Evolutionary conservation across 2,113 vertebrate species (phyloP), one percentile per base, ranked within the genome.

Genomic region (Seriola aureovittata): DNA sequence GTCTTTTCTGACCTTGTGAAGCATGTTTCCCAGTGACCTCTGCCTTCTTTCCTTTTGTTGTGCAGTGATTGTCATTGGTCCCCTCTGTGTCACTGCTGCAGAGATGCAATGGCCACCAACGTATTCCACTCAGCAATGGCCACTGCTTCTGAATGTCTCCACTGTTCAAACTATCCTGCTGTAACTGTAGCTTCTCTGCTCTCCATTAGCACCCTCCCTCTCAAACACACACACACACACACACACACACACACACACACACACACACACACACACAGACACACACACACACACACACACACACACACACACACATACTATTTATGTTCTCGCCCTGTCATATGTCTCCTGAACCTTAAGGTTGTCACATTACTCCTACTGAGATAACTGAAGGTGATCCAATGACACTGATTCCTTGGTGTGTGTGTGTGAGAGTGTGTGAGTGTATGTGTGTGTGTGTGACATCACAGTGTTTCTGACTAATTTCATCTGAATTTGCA

Each of bases 291-390:
- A 65, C 62, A 63, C 77, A 63, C 77, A 65, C 69, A 70, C 79
- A 62, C 63, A 62, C 67, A 69, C 73, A 67, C 66, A 65, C 62
- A 67, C 77, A 66, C 77, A 68, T 65, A 73, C 62, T 80, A 42
- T 32, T 72, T 70, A 50, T 80, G 84, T 85, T 91, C 79, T 81
- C 78, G 17, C 85, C 83, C 38, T 69, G 54, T 42, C 67, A 78
- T 77, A 32, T 42, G 25, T 32, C 54, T 62, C 67, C 64, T 12
- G 36, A 65, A 68, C 67, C 74, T 77, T 64, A 38, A 66, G 55
- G 84, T 90, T 92, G 85, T 94, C 92, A 90, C 62, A 62, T 93
- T 88, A 75, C 90, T 91, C 71, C 71, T 64, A 73, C 60, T 69
- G 80, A 75, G 70, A 65, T 73, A 65, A 48, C 75, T 44, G 78